Conservation (phyloP, 2,888 invertebrate genomes). For the Phalera bucephala region DNA sequence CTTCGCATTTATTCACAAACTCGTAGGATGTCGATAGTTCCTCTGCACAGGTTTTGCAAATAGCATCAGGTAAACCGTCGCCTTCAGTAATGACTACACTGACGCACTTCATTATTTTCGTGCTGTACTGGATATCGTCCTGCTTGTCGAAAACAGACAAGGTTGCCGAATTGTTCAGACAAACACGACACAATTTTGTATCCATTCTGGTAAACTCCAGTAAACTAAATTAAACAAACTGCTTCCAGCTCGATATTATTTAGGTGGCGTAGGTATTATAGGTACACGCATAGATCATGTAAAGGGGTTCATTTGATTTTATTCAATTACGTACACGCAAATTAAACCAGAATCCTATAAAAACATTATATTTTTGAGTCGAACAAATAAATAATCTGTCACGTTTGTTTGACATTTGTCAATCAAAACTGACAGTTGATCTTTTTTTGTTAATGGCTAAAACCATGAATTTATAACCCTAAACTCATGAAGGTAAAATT, state of each 20-base stretch:
- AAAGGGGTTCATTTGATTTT: too few relatives aligned
- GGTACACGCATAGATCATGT: too few relatives aligned
- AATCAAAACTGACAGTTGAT: too few relatives aligned
- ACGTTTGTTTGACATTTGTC: too few relatives aligned
- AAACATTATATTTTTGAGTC: too few relatives aligned
- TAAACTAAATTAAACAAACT: background rate
- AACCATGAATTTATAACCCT: too few relatives aligned
- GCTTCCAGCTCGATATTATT: background rate
- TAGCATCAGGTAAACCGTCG: slow-evolving; percentile 61
- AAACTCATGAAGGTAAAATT: too few relatives aligned
- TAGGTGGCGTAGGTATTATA: too few relatives aligned
- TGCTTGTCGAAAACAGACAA: slow-evolving; percentile 56
- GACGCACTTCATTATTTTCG: slow-evolving; percentile 61
- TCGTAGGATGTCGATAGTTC: slow-evolving; percentile 56
- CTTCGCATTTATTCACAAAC: slow-evolving; percentile 63
- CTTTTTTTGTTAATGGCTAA: too few relatives aligned
- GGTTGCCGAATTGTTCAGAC: slow-evolving; percentile 55
- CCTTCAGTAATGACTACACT: slow-evolving; percentile 53
- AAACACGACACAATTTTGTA: slow-evolving; percentile 57
- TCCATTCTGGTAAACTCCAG: slow-evolving; percentile 23
- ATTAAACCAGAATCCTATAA: too few relatives aligned
- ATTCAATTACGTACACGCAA: too few relatives aligned
- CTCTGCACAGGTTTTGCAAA: slow-evolving; percentile 56
- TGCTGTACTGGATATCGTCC: slow-evolving; percentile 51
- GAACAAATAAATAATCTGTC: too few relatives aligned